phyloP scores from a whole-genome alignment of 2,888 invertebrate genomes.

The Hirudinaria manillensis region DNA sequence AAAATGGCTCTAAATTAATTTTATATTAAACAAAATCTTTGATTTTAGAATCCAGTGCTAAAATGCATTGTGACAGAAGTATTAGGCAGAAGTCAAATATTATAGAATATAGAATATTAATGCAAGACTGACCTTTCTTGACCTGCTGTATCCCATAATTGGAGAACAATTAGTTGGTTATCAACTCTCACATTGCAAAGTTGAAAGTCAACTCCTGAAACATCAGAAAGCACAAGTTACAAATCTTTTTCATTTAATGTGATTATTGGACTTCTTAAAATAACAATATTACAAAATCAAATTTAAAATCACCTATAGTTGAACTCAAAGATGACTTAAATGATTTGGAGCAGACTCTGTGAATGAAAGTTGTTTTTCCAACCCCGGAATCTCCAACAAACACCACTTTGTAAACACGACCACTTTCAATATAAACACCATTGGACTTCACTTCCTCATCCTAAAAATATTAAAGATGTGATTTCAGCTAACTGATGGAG shows the following conservation, averaged over 20 bases:
- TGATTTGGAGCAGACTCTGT: slow-evolving; percentile 86
- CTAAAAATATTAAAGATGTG: too few species aligned
- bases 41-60: too few species aligned
- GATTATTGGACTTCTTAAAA: too few species aligned
- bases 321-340: slow-evolving; percentile 82
- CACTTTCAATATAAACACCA: background rate
- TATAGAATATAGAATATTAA: too few species aligned
- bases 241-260: too few species aligned
- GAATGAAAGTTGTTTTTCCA: slow-evolving; percentile 89
- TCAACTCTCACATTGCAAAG: slow-evolving; percentile 26
- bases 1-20: too few species aligned
- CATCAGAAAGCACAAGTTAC: background rate
- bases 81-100: too few species aligned
- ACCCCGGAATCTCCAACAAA: slow-evolving; percentile 79
- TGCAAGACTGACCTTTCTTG: slow-evolving; percentile 28
- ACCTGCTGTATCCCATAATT: slow-evolving; percentile 34
- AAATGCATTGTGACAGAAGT: too few species aligned
- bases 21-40: too few species aligned
- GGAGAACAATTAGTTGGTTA: slow-evolving; percentile 26
- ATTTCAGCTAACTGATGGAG: too few species aligned
- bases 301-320: slow-evolving; percentile 68
- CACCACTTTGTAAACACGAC: slow-evolving; percentile 53
- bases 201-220: slow-evolving; percentile 33
- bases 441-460: too few species aligned
- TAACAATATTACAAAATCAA: background rate